Conservation (phyloP, 2,113 vertebrate species). For the Paraplagusia blochii region DNA sequence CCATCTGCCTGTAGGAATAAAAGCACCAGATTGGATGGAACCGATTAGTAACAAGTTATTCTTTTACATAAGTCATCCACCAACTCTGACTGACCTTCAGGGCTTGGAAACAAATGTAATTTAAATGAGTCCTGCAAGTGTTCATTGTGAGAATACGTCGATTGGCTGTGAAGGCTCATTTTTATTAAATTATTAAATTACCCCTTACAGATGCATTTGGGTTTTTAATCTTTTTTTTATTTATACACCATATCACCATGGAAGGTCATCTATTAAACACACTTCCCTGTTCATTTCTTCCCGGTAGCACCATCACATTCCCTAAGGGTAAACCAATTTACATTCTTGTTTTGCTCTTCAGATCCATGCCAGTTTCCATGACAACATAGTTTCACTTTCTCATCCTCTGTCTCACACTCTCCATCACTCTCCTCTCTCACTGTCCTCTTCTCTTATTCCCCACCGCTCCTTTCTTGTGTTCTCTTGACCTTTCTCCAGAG, state of each 20-base stretch:
- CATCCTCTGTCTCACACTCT: constrained; percentile 60
- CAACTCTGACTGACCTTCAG: constrained; percentile 35
- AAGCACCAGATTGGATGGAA: constrained; percentile 7
- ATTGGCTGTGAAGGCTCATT: neutral
- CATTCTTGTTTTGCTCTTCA: constrained; percentile 84
- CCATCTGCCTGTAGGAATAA: constrained; percentile 10
- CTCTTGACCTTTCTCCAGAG: constrained; percentile 59
- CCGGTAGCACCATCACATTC: constrained; percentile 63
- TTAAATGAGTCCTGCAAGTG: constrained; percentile 31
- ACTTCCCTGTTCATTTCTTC: constrained; percentile 47
- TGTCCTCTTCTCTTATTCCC: constrained; percentile 42
- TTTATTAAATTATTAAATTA: constrained; percentile 2
- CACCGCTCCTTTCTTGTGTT: constrained; percentile 58
- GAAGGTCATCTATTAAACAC: constrained; percentile 31
- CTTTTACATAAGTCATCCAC: constrained; percentile 33
- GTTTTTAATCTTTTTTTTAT: constrained; percentile 16
- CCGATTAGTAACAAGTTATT: constrained; percentile 19
- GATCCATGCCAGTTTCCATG: constrained; percentile 89
- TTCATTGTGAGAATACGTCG: constrained; percentile 2
- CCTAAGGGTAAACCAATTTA: constrained; percentile 82
- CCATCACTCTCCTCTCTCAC: constrained; percentile 17
- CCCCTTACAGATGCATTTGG: neutral
- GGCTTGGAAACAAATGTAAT: constrained; percentile 12
- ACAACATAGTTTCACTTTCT: constrained; percentile 86
- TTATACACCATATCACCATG: constrained; percentile 8